A percentile compares a stretch with the other conserved stretches of the same genome.
phyloP scores from a whole-genome alignment of 2,797 vertebrate species.

The Gouania willdenowi region DNA sequence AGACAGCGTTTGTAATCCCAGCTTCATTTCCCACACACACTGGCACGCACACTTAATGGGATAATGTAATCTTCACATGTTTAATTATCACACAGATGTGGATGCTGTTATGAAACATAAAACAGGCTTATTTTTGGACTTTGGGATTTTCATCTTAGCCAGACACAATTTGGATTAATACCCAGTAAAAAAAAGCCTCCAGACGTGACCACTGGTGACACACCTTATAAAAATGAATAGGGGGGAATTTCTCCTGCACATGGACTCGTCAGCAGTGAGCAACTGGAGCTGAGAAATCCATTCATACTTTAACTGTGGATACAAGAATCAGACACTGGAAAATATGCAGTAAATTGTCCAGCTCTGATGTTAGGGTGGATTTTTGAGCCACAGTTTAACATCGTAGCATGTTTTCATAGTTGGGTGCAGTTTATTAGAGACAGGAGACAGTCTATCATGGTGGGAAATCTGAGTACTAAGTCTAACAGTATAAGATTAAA shows the following conservation, averaged over 20 bases:
- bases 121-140: conserved; percentile 56
- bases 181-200: conserved; percentile 64
- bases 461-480: too few relatives aligned
- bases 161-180: conserved; percentile 52
- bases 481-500: too few relatives aligned
- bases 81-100: conserved; percentile 46
- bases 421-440: too few relatives aligned
- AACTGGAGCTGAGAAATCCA: neutral
- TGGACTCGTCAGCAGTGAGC: conserved; percentile 16
- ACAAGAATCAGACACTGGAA: conserved; percentile 6
- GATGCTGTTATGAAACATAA: conserved; percentile 61
- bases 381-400: too few relatives aligned
- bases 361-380: neutral
- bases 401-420: too few relatives aligned
- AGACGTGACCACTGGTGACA: conserved; percentile 56
- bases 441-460: too few relatives aligned
- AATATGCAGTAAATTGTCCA: conserved; percentile 9
- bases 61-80: conserved; percentile 26
- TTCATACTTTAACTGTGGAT: neutral
- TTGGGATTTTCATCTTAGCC: conserved; percentile 41
- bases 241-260: conserved; percentile 11
- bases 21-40: conserved; percentile 30
- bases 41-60: conserved; percentile 12
- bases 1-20: conserved; percentile 42
- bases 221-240: conserved; percentile 22